Evolutionary conservation across 35 echinoderm and acorn worm genomes (phyloP).

Genomic region (Stichopus chloronotus): DNA sequence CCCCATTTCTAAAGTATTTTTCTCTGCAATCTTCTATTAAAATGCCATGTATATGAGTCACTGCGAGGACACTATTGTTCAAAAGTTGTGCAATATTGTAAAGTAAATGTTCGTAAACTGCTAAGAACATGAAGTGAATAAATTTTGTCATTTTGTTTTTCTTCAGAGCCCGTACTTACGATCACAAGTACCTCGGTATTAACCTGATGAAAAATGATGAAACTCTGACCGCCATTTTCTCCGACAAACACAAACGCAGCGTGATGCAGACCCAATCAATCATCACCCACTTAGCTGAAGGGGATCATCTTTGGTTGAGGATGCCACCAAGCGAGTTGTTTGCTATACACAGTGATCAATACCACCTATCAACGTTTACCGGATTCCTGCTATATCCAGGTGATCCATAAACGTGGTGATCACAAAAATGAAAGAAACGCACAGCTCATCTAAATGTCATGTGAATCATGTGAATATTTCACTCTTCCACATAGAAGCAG

Average conservation of each 20-base stretch:
- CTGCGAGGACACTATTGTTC: too few species aligned
- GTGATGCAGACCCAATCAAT: slow-evolving; percentile 67
- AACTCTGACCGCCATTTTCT: slow-evolving; percentile 26
- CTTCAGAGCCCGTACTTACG: slow-evolving; percentile 49
- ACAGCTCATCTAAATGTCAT: too few species aligned
- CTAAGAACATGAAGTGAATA: background rate
- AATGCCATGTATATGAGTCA: too few species aligned
- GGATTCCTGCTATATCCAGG: slow-evolving; percentile 83
- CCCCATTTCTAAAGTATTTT: too few species aligned
- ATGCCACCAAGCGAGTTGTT: slow-evolving; percentile 63
- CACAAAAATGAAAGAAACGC: too few species aligned
- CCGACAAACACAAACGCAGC: slow-evolving; percentile 39
- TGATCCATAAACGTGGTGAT: background rate
- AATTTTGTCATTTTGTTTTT: background rate
- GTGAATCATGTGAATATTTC: too few species aligned
- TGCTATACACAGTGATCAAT: slow-evolving; percentile 68
- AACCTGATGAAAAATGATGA: slow-evolving; percentile 55
- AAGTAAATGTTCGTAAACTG: too few species aligned
- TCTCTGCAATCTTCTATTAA: too few species aligned
- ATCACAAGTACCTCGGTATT: slow-evolving; percentile 58
- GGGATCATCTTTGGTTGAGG: slow-evolving; percentile 74
- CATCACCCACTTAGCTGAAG: slow-evolving; percentile 61
- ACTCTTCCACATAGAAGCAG: too few species aligned
- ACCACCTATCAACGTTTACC: slow-evolving; percentile 70
- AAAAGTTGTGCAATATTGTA: too few species aligned